Evolutionary conservation across 2,888 invertebrate species (phyloP).

Genomic region (Meteorus cinctellus): DNA sequence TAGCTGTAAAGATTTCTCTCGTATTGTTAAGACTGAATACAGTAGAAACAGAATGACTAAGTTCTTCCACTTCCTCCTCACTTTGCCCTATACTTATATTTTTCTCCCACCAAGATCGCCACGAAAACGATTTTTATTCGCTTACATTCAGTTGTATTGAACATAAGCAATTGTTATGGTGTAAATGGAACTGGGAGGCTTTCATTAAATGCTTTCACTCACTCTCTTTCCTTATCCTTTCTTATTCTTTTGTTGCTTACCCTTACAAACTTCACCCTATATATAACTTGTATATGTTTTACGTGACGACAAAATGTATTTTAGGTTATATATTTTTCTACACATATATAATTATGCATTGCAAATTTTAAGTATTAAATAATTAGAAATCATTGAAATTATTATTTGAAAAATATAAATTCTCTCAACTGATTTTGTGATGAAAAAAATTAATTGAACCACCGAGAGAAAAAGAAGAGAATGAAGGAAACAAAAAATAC

Average conservation of each 20-base stretch:
- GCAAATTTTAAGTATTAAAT: not conserved
- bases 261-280: not conserved
- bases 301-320: not conserved
- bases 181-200: slow-evolving; percentile 25
- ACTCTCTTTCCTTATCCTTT: not conserved
- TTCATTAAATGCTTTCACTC: slow-evolving; percentile 14
- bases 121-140: slow-evolving; percentile 33
- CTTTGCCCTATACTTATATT: not conserved
- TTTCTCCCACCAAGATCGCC: slow-evolving; percentile 6
- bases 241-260: not conserved
- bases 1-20: slow-evolving; percentile 33
- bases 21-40: not conserved
- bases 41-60: not conserved
- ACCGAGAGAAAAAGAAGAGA: not conserved
- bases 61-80: not conserved
- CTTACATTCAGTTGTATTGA: slow-evolving; percentile 22
- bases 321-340: not conserved
- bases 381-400: not conserved
- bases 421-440: not conserved
- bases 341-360: not conserved
- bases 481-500: not conserved
- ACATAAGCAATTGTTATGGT: slow-evolving; percentile 15
- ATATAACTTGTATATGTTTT: not conserved
- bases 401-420: not conserved
- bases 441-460: not conserved